Evolutionary conservation across 2,797 vertebrate genomes (phyloP), one percentile per base, ranked within the genome.

Genomic region (Esox lucius): DNA sequence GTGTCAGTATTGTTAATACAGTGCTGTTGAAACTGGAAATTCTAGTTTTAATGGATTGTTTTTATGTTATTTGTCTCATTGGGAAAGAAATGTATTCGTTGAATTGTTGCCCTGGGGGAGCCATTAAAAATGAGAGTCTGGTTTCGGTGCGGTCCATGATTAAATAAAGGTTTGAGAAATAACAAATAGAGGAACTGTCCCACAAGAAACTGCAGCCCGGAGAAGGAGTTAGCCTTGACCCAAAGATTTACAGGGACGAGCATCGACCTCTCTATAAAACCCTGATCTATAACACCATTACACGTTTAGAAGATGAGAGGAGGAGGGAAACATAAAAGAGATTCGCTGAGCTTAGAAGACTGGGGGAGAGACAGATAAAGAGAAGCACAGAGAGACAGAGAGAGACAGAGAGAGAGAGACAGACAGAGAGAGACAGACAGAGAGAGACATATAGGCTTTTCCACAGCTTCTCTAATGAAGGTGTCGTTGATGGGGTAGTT

Each of bases 271-370:
- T 83, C 89, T 90, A 90, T 92, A 93, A 89, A 88, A 82, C 67
- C 82, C 86, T 73, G 71, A 89, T 92, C 91, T 88, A 92, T 91
- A 91, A 89, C 73, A 87, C 86, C 87, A 91, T 91, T 92, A 90
- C 72, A 88, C 26, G 39, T 5, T 35, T 35, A 5, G 33, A 68
- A 65, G 56, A 24, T 31, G n/a, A 24, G 51, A 35, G 46, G 16
- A 53, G 16, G 3, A 46, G 42, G 46, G 42, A 46, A 46, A 7
- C 42, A 46, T 46, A 46, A 46, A 7, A 46, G 3, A 46, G 42
- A 46, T 46, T 46, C 46, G 42, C 2, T 46, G 42, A 46, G 42
- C 11, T 46, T 9, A 46, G 1, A 9, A 42, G 42, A 46, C 42
- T 4, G 42, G 42, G 11, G 9, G 17, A 53, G 49, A 53, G 17